phyloP scores from a whole-genome alignment of 1,140 invertebrate genomes.

The Drosophila nikananu region DNA sequence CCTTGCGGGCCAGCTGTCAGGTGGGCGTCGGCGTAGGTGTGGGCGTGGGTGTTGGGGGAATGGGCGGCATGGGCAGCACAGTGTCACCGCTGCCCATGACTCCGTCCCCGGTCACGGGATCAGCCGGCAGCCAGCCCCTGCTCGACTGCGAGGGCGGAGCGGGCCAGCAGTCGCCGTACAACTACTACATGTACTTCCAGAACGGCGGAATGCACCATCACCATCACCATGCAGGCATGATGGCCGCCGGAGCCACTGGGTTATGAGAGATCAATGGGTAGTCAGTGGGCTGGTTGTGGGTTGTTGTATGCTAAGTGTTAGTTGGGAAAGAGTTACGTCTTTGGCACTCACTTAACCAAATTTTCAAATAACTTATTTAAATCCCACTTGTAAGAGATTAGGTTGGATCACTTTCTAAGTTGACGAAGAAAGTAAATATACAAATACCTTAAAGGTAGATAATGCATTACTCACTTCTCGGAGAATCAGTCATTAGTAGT shows the following conservation, averaged over 20 bases:
- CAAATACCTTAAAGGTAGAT: not conserved
- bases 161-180: conserved; percentile 88
- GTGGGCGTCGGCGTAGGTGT: conserved; percentile 41
- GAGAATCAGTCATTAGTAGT: not conserved
- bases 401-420: not conserved
- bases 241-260: conserved; percentile 81
- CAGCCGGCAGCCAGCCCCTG: conserved; percentile 61
- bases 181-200: conserved; percentile 90
- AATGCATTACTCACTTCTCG: conserved; percentile 1
- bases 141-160: conserved; percentile 78
- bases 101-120: conserved; percentile 68
- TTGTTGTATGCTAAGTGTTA: conserved; percentile 19
- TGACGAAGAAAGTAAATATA: conserved; percentile 6
- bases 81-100: conserved; percentile 74
- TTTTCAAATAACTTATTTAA: not conserved
- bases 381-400: too few species aligned
- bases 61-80: conserved; percentile 63
- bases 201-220: conserved; percentile 85
- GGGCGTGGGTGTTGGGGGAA: conserved; percentile 40
- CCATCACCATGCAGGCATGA: conserved; percentile 81
- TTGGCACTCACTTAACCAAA: conserved; percentile 13
- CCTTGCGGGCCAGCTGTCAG: conserved; percentile 79
- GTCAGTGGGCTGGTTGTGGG: conserved; percentile 43
- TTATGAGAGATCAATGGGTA: conserved; percentile 67
- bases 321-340: conserved; percentile 6